phyloP scores from a whole-genome alignment of 1,140 invertebrate species.

The Pentalonia nigronervosa region DNA sequence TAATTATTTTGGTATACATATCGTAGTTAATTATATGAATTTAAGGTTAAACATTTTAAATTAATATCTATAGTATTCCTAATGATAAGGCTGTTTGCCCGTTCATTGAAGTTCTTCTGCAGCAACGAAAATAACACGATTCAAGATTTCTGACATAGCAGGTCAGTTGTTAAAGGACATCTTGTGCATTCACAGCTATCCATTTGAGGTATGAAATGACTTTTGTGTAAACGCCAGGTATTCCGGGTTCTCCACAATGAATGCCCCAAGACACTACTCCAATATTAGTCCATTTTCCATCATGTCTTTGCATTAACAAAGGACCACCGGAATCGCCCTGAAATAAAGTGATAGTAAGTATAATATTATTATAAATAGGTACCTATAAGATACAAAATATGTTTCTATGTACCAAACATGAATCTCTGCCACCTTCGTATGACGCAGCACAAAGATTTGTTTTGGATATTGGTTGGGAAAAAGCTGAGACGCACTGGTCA shows the following conservation, averaged over 20 bases:
- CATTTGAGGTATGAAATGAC: slow-evolving; percentile 75
- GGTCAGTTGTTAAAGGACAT: background rate
- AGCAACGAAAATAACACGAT: too few species aligned
- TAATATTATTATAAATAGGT: background rate
- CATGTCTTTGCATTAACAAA: slow-evolving; percentile 70
- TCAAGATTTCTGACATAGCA: too few species aligned
- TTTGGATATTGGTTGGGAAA: slow-evolving; percentile 71
- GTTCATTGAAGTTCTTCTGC: too few species aligned
- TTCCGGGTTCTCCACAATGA: slow-evolving; percentile 71
- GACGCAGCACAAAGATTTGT: slow-evolving; percentile 77
- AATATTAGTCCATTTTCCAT: slow-evolving; percentile 76
- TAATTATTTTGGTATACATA: background rate
- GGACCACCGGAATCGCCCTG: slow-evolving; percentile 87
- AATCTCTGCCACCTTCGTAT: slow-evolving; percentile 76
- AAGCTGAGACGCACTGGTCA: slow-evolving; percentile 71
- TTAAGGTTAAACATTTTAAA: too few species aligned
- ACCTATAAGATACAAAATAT: background rate
- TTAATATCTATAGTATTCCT: too few species aligned
- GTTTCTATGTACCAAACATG: slow-evolving; percentile 75
- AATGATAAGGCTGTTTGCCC: too few species aligned
- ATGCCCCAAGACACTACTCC: slow-evolving; percentile 75
- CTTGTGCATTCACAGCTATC: slow-evolving; percentile 66
- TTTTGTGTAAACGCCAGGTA: slow-evolving; percentile 80
- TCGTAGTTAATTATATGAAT: background rate
- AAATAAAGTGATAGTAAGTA: background rate